A percentile compares a stretch with the other conserved stretches of the same genome.
phyloP scores from a whole-genome alignment of 2,888 invertebrate species.

The Apodemia mormo region DNA sequence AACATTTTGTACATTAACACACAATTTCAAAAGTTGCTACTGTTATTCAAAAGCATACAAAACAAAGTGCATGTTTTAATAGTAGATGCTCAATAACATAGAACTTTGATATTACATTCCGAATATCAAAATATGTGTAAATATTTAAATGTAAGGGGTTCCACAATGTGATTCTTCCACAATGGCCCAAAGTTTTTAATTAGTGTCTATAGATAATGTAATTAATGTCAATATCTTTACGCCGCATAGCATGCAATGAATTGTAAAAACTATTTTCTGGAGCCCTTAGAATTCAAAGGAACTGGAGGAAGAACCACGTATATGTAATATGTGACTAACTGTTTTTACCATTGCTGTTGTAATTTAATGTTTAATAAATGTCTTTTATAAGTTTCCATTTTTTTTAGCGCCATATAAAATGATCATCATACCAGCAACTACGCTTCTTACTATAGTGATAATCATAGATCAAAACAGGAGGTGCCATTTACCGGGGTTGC shows the following conservation, averaged over 20 bases:
- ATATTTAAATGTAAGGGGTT: slow-evolving; percentile 9
- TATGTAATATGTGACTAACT: slow-evolving; percentile 34
- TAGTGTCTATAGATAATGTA: slow-evolving; percentile 11
- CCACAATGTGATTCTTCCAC: slow-evolving; percentile 15
- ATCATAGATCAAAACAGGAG: too few species aligned
- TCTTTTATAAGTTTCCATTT: slow-evolving; percentile 49
- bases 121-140: slow-evolving; percentile 15
- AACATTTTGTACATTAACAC: background rate
- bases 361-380: slow-evolving; percentile 65
- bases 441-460: too few species aligned
- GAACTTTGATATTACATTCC: slow-evolving; percentile 18
- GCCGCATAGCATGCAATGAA: slow-evolving; percentile 1
- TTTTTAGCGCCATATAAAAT: slow-evolving; percentile 19
- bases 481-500: too few species aligned
- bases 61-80: background rate
- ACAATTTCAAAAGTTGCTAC: background rate
- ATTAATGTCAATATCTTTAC: slow-evolving; percentile 4
- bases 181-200: slow-evolving; percentile 3
- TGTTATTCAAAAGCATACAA: slow-evolving; percentile 7
- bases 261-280: slow-evolving; percentile 9
- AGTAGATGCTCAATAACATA: slow-evolving; percentile 6
- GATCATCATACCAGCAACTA: too few species aligned
- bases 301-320: slow-evolving; percentile 4
- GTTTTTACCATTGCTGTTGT: slow-evolving; percentile 66
- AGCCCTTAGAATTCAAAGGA: background rate